Evolutionary conservation across 2,888 invertebrate genomes (phyloP), one percentile per base, ranked within the genome.

Genomic region (Yponomeuta sedellus): DNA sequence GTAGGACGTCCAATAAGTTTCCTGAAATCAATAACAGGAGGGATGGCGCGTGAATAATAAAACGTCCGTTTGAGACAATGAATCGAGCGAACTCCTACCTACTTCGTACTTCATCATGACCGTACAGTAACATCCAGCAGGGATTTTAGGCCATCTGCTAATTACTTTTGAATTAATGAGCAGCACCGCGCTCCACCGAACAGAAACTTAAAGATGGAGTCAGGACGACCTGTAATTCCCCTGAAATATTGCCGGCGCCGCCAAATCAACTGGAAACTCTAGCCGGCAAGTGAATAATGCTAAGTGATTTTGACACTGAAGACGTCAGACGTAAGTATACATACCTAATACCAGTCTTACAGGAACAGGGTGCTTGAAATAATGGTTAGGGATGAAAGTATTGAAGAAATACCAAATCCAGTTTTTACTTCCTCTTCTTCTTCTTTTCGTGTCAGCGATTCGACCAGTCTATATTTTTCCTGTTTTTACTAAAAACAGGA

Each of bases 141-240:
- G 16, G 62, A 58, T 70, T 67, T 70, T 69, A 71, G 72, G 71
- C 70, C 71, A 68, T 66, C 71, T 67, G 70, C 68, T 68, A 70
- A 73, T 72, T 71, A 74, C 59, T 74, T 71, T 70, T 68, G 70
- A 73, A 75, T 73, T 69, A 72, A 73, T 68, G 68, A 70, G 59
- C 67, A 68, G 70, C 69, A 67, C 68, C 62, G 63, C 64, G 67
- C 67, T 68, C 66, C 65, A 70, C n/a, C 0, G 25, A 20, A 25
- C 59, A 25, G 25, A 59, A 20, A 59, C 59, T 59, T 20, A 19
- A 59, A 59, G 12, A 52, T 12, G 0, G 5, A 52, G 2, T 16
- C 12, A 12, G 16, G 16, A 52, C 12, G 44, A 0, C 44, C 44
- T 52, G 16, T 52, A 52, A 52, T 52, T 52, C 44, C 44, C 44